Conservation (phyloP, 2,797 vertebrate species). For the Hozukius guyotensis region DNA sequence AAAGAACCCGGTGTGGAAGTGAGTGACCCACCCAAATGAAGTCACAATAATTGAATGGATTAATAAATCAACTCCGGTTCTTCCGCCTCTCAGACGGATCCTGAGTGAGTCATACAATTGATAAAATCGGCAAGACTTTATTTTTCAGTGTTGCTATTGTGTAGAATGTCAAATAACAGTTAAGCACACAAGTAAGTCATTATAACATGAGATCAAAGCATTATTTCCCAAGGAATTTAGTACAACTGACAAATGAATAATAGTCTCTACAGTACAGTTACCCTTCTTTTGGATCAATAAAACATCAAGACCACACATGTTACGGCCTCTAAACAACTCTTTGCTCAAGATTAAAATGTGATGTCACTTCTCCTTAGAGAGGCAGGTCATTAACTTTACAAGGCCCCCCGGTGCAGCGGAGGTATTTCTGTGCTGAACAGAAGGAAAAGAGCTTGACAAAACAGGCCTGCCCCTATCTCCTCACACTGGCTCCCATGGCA, state of each 20-base stretch:
- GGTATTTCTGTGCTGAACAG: conserved; percentile 78
- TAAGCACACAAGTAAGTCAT: conserved; percentile 25
- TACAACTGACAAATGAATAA: conserved; percentile 13
- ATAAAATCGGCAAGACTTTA: conserved; percentile 17
- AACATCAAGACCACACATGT: conserved; percentile 49
- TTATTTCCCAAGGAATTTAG: conserved; percentile 6
- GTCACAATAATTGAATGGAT: conserved; percentile 38
- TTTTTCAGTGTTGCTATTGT: conserved; percentile 23
- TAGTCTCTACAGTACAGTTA: conserved; percentile 3
- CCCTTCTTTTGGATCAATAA: conserved; percentile 37
- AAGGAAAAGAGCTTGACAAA: conserved; percentile 79
- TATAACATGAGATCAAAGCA: conserved; percentile 20
- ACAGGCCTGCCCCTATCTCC: conserved; percentile 77
- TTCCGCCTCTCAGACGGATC: conserved; percentile 26
- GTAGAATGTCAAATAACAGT: conserved; percentile 14
- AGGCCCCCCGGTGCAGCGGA: conserved; percentile 63
- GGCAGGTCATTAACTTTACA: conserved; percentile 74
- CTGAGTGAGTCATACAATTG: conserved; percentile 19
- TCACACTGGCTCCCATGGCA: conserved; percentile 71
- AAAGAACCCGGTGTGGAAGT: conserved; percentile 46
- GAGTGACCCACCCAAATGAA: conserved; percentile 46
- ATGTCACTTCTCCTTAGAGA: conserved; percentile 75
- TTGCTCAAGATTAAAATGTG: conserved; percentile 71
- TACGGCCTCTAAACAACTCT: conserved; percentile 53
- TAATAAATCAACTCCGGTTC: conserved; percentile 43